Conservation (phyloP, 2,797 vertebrate genomes). For the Brachymystax lenok region DNA sequence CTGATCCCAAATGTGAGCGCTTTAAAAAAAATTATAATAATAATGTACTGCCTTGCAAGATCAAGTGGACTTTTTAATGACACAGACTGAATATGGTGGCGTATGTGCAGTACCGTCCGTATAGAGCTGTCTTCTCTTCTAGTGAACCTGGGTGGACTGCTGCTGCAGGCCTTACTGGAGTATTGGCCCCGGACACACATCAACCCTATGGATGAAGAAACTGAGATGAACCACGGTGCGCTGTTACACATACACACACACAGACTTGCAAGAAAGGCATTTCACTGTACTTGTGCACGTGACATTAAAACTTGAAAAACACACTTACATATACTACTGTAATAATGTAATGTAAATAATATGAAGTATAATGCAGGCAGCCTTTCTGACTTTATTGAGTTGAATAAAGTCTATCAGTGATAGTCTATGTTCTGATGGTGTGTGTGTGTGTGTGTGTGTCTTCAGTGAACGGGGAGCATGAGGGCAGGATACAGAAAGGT, state of each 20-base stretch:
- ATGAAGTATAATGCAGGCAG: too few species aligned
- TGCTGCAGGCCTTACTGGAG: constrained; percentile 84
- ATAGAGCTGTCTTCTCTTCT: neutral
- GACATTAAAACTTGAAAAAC: too few species aligned
- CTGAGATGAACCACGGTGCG: constrained; percentile 82
- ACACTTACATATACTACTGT: too few species aligned
- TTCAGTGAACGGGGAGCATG: constrained; percentile 83
- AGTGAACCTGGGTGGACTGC: constrained; percentile 85
- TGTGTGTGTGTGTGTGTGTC: constrained; percentile 6
- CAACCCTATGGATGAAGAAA: constrained; percentile 85
- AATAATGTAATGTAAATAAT: too few species aligned
- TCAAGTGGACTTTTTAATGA: too few species aligned
- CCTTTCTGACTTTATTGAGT: too few species aligned
- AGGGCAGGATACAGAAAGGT: constrained; percentile 84
- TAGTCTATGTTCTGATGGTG: neutral
- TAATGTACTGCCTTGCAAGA: neutral
- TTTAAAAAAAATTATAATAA: neutral
- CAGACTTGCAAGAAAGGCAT: too few species aligned
- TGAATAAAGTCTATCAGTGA: too few species aligned
- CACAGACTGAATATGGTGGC: neutral
- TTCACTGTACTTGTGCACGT: too few species aligned
- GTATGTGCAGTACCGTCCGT: constrained; percentile 21
- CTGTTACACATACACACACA: neutral
- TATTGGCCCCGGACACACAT: constrained; percentile 87
- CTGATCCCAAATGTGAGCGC: constrained; percentile 83